Percentiles rank a stretch among this genome's conserved stretches.
These are phyloP conservation scores for Campaea margaritaria DNA, from an alignment of 2,888 invertebrate species.

Conservation along the genomic window DNA sequence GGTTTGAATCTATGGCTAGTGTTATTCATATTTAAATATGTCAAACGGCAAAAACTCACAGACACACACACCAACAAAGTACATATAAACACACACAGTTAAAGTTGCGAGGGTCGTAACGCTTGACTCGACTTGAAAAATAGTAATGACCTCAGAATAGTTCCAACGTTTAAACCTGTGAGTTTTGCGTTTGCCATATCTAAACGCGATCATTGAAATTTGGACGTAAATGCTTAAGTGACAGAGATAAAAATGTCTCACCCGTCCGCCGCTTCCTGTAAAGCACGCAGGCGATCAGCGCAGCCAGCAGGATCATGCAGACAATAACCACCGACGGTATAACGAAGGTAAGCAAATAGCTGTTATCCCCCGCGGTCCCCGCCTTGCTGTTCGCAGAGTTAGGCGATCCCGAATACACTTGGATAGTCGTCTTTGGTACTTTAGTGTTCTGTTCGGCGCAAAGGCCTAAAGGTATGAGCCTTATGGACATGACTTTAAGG, in stretches of 20 bases:
- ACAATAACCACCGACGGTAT: conserved; percentile 95
- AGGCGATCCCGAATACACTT: conserved; percentile 54
- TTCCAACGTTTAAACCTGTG: no score
- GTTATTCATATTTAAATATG: no score
- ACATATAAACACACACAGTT: no score
- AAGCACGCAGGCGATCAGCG: conserved; percentile 94
- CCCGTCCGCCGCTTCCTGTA: conserved; percentile 94
- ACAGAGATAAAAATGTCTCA: conserved; percentile 68
- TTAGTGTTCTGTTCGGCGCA: conserved; percentile 83
- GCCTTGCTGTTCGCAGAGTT: conserved; percentile 65
- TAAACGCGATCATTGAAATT: no score
- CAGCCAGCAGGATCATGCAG: conserved; percentile 94
- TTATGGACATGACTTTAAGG: conserved; percentile 88
- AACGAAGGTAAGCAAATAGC: conserved; percentile 92
- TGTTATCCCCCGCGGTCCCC: conserved; percentile 57
- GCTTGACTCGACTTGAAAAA: no score
- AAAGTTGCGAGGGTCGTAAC: no score
- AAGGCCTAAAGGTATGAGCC: conserved; percentile 85
- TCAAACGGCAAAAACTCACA: no score
- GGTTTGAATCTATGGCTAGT: no score
- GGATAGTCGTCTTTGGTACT: conserved; percentile 58
- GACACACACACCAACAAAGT: no score
- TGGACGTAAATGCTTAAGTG: no score
- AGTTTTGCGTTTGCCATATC: no score
- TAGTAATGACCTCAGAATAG: no score